Percentiles rank a stretch among this genome's conserved stretches.
Evolutionary conservation across 2,797 vertebrate species (phyloP).

Genomic region (Allobates femoralis): DNA sequence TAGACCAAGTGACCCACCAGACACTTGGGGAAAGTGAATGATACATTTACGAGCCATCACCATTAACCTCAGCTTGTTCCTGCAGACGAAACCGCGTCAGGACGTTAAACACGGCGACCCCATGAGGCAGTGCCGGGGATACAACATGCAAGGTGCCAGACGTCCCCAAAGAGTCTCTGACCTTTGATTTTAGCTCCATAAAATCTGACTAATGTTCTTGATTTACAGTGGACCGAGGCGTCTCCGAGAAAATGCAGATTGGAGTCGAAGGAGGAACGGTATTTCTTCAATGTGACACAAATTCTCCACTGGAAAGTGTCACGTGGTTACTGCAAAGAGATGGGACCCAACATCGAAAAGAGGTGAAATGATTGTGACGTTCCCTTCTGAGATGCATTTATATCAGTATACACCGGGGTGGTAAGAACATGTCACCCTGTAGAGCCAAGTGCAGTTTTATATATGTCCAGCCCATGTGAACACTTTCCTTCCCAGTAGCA

Average conservation of each 20-base stretch:
- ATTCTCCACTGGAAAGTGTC: constrained; percentile 82
- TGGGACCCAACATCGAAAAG: constrained; percentile 76
- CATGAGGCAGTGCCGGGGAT: constrained; percentile 83
- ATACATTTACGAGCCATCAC: not conserved
- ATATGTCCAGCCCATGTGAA: too few relatives aligned
- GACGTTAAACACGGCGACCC: constrained; percentile 86
- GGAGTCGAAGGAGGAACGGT: constrained; percentile 87
- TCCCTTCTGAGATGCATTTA: not conserved
- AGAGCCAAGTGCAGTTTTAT: too few relatives aligned
- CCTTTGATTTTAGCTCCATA: not conserved
- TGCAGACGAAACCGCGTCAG: constrained; percentile 85
- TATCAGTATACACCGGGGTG: not conserved
- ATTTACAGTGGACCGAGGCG: constrained; percentile 81
- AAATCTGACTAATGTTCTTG: not conserved
- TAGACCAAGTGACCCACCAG: too few relatives aligned
- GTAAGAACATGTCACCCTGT: too few relatives aligned
- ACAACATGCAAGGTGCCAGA: constrained; percentile 84
- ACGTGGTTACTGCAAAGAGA: constrained; percentile 86
- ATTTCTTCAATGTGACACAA: constrained; percentile 85
- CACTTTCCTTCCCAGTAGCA: too few relatives aligned
- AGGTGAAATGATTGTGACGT: constrained; percentile 75
- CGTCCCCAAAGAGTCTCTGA: not conserved
- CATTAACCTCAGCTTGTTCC: not conserved
- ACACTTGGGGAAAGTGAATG: too few relatives aligned
- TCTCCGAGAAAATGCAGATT: constrained; percentile 83